Base-by-base conservation (phyloP, 2,797 vertebrate species). In the Harpagifer antarcticus region DNA sequence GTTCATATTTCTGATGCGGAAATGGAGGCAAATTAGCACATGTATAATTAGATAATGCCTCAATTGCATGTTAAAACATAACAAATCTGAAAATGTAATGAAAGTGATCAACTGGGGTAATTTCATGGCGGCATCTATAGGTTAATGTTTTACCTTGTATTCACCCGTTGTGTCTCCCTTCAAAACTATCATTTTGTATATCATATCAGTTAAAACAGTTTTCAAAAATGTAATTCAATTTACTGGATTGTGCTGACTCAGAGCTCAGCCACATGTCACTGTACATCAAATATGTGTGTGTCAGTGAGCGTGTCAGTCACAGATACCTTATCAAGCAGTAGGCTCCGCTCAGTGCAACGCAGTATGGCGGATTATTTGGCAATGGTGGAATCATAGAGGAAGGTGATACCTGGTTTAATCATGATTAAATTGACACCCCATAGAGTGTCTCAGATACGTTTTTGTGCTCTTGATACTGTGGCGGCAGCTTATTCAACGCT, bases 361-460 rank as follows among this genome's bases (percentile, higher is more conserved):
- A 77, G 88, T 91, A 78, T 49, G 79, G 68, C 73, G 90, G 87
- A 90, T 89, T 93, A 86, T 89, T 91, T 93, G 93, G 94, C 91
- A 91, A 90, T 92, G 90, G 82, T 78, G 77, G 90, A 94, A 88
- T 93, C 90, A 87, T 90, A 77, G 58, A 84, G 91, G 77, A 94
- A 95, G 86, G 81, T 85, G 93, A 95, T 93, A 94, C 91, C 91
- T 82, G 91, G 88, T 90, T 93, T 85, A 92, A 89, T 88, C 90
- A 92, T 92, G 92, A 94, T 94, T 94, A 94, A 94, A 94, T 90
- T 93, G 93, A 95, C 94, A 93, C 93, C 93, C 91, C 94, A 92
- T 89, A 93, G 91, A 94, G 92, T 92, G 93, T 90, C 92, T 94
- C 91, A 75, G 89, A 91, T 93, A 77, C 84, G 85, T 93, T 88